Percentiles rank a stretch among this genome's conserved stretches.
phyloP scores from a whole-genome alignment of 1,140 invertebrate genomes.

The Eciton burchellii region DNA sequence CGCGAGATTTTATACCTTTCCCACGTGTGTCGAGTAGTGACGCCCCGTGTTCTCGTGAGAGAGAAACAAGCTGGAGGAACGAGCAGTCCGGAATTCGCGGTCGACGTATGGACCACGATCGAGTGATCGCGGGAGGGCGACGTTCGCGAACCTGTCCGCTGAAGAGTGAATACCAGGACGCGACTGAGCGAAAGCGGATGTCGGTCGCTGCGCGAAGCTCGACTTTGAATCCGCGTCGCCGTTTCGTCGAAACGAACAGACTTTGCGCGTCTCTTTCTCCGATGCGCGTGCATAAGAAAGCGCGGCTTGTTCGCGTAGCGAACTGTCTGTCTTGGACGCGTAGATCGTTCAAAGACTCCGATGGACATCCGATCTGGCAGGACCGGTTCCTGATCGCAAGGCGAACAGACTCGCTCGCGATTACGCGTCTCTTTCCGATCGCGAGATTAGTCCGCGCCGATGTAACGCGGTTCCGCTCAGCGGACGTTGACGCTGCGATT shows the following conservation, averaged over 20 bases:
- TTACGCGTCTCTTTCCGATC: slow-evolving; percentile 14
- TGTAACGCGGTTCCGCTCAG: slow-evolving; percentile 33
- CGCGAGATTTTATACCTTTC: slow-evolving; percentile 76
- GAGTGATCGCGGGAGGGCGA: slow-evolving; percentile 35
- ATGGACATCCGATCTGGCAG: too few relatives aligned
- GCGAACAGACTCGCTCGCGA: too few relatives aligned
- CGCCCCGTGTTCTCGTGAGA: slow-evolving; percentile 55
- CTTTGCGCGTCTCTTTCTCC: not conserved
- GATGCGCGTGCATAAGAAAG: not conserved
- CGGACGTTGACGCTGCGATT: slow-evolving; percentile 40
- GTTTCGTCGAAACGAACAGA: slow-evolving; percentile 64
- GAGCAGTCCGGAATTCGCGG: slow-evolving; percentile 48
- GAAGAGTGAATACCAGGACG: slow-evolving; percentile 44
- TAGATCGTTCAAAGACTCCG: too few relatives aligned
- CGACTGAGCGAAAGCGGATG: slow-evolving; percentile 63
- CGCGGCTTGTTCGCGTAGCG: not conserved
- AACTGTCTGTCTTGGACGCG: too few relatives aligned
- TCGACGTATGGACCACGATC: slow-evolving; percentile 39
- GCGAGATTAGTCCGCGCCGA: slow-evolving; percentile 14
- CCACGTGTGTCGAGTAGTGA: slow-evolving; percentile 73
- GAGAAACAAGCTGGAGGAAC: slow-evolving; percentile 31
- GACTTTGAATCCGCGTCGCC: slow-evolving; percentile 58
- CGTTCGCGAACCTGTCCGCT: slow-evolving; percentile 34
- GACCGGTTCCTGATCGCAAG: not conserved
- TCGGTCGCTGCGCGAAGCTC: slow-evolving; percentile 54